These are phyloP conservation scores for Tetramorium alpestre DNA, from an alignment of 1,140 invertebrate genomes.

Conservation along the genomic window DNA sequence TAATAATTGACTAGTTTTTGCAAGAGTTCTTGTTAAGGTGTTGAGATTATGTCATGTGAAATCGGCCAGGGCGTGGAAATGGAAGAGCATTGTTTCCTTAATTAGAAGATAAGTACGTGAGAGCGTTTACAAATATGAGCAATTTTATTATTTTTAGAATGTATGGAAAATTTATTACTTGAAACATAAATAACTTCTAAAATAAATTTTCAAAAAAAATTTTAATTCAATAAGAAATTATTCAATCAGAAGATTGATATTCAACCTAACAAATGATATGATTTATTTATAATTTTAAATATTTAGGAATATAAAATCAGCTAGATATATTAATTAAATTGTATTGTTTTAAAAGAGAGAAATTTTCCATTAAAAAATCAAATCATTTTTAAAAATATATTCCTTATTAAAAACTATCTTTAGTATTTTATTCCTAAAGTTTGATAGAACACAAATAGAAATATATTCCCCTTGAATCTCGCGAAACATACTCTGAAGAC, in stretches of 20 bases:
- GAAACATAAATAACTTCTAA: background rate
- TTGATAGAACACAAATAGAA: background rate
- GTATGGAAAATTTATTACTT: background rate
- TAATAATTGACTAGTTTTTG: conserved; percentile 23
- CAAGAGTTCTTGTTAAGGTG: background rate
- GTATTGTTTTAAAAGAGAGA: background rate
- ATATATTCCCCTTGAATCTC: background rate
- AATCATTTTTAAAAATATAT: background rate
- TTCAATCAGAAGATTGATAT: background rate
- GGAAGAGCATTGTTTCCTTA: background rate
- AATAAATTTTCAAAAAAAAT: background rate
- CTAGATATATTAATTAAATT: background rate
- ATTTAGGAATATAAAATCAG: background rate
- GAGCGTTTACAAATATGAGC: background rate
- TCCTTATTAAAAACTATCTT: background rate
- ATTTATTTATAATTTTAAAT: background rate
- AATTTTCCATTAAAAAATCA: background rate
- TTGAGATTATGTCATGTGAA: conserved; percentile 39
- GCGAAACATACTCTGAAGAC: background rate
- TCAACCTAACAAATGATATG: background rate
- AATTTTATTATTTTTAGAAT: background rate
- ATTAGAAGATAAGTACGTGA: background rate
- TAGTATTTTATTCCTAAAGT: too few relatives aligned
- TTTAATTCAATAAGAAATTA: background rate
- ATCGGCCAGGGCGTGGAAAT: conserved; percentile 3